Percentiles rank a stretch among this genome's conserved stretches.
These are phyloP conservation scores for Eubasilissa regina DNA, from an alignment of 1,140 invertebrate genomes.

Conservation along the genomic window DNA sequence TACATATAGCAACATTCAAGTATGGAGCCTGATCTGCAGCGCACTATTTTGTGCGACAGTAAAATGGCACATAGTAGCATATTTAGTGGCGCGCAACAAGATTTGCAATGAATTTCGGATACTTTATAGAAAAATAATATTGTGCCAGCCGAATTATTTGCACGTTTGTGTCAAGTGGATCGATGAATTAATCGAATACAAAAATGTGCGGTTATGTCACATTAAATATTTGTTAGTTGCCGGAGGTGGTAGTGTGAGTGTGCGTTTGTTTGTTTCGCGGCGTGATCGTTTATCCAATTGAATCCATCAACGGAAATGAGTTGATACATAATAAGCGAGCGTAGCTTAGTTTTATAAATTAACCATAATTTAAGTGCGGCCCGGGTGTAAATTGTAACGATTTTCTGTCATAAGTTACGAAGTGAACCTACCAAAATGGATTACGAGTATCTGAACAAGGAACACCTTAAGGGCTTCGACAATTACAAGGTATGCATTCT, in stretches of 20 bases:
- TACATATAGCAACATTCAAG: too few relatives aligned
- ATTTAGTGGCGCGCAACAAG: too few relatives aligned
- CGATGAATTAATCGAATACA: background rate
- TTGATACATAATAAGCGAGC: conserved; percentile 31
- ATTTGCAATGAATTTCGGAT: too few relatives aligned
- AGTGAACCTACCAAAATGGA: conserved; percentile 65
- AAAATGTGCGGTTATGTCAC: background rate
- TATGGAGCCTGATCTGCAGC: too few relatives aligned
- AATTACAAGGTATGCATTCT: conserved; percentile 86
- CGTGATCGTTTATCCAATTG: conserved; percentile 48
- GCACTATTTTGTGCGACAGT: too few relatives aligned
- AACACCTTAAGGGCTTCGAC: conserved; percentile 91
- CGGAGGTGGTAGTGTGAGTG: background rate
- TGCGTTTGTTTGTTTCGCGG: conserved; percentile 6
- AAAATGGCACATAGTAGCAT: too few relatives aligned
- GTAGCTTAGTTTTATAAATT: conserved; percentile 45
- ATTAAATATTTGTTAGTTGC: conserved; percentile 17
- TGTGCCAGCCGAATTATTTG: background rate
- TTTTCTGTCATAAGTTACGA: conserved; percentile 36
- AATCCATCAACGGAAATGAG: conserved; percentile 49
- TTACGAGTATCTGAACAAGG: conserved; percentile 82
- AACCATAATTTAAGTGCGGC: conserved; percentile 28
- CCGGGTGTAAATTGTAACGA: conserved; percentile 29
- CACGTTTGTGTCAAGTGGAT: background rate
- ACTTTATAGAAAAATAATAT: background rate